phyloP scores from a whole-genome alignment of 1,140 invertebrate species.

The Meloidogyne exigua region DNA sequence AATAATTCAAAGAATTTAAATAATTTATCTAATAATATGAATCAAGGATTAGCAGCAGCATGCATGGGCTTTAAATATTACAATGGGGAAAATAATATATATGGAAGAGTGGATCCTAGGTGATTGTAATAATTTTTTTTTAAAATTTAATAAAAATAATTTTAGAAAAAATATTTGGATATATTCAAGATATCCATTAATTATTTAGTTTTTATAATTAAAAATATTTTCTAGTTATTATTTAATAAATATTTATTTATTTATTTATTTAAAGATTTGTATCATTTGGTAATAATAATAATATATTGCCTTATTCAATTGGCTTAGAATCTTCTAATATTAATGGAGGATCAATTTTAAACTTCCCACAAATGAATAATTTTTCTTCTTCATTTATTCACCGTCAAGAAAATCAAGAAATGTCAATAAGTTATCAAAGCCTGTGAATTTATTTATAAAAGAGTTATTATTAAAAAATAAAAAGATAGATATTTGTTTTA shows the following conservation, averaged over 20 bases:
- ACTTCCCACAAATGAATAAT: background rate
- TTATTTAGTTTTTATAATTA: no score
- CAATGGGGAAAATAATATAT: background rate
- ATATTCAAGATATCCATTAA: no score
- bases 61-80: background rate
- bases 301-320: background rate
- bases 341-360: background rate
- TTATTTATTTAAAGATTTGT: background rate
- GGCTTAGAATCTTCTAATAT: background rate
- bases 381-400: background rate
- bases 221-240: no score
- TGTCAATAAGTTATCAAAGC: background rate
- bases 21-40: background rate
- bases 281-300: background rate
- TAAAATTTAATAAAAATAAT: no score
- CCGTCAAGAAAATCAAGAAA: slow-evolving; percentile 5
- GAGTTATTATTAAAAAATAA: background rate
- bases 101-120: background rate
- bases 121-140: background rate
- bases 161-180: no score
- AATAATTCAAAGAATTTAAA: background rate
- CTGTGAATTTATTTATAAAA: slow-evolving; percentile 5
- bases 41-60: background rate
- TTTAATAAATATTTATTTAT: no score
- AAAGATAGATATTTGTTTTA: background rate